These are phyloP conservation scores for Sceloporus tristichus DNA, from an alignment of 2,113 vertebrate species.

Conservation along the genomic window DNA sequence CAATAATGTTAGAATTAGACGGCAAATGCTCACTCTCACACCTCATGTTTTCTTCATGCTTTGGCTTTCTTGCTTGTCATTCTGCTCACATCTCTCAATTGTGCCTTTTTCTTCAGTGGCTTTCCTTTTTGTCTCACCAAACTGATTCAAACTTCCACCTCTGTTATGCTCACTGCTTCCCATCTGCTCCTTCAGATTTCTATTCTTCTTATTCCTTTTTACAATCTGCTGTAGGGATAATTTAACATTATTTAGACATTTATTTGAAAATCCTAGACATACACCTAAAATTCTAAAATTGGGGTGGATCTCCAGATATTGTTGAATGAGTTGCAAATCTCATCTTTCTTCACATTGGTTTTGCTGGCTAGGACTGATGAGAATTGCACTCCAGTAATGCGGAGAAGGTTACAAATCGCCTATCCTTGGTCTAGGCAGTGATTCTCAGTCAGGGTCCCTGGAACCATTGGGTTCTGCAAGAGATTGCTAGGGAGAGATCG, in stretches of 20 bases:
- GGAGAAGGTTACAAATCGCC: too few relatives aligned
- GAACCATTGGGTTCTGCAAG: too few relatives aligned
- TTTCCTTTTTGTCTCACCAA: background rate
- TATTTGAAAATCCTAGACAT: background rate
- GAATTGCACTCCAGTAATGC: too few relatives aligned
- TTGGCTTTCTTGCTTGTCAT: background rate
- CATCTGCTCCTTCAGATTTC: background rate
- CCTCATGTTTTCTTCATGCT: too few relatives aligned
- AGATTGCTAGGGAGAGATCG: too few relatives aligned
- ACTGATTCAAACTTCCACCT: background rate
- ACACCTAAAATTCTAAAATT: background rate
- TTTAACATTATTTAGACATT: background rate
- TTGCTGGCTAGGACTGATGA: too few relatives aligned
- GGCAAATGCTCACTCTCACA: too few relatives aligned
- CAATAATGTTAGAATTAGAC: too few relatives aligned
- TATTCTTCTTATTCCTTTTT: background rate
- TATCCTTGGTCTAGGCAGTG: too few relatives aligned
- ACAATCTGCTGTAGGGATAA: background rate
- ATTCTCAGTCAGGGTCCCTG: too few relatives aligned
- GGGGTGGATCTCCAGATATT: background rate
- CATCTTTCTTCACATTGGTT: too few relatives aligned
- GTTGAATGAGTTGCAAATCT: too few relatives aligned
- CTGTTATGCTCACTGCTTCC: background rate
- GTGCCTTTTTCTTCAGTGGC: background rate
- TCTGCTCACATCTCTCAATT: background rate